A percentile compares a stretch with the other conserved stretches of the same genome.
These are phyloP conservation scores for Emydocephalus ijimae DNA, from an alignment of 2,113 vertebrate genomes.

Conservation along the genomic window DNA sequence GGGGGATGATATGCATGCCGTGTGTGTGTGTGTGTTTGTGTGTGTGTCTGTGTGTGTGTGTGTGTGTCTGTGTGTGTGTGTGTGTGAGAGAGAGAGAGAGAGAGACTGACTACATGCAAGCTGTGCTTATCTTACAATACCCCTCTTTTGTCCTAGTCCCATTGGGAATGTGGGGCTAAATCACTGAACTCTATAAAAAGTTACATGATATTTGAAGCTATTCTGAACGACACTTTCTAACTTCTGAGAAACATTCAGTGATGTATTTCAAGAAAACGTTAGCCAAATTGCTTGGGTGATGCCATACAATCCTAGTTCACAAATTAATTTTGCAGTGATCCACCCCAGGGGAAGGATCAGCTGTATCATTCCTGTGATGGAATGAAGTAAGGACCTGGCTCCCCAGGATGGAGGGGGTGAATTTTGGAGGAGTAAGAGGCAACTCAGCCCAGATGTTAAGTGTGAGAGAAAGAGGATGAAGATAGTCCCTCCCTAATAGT, in stretches of 20 bases:
- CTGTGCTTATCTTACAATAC: neutral
- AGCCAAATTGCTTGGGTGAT: neutral
- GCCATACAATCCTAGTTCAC: neutral
- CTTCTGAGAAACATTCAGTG: neutral
- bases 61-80: neutral
- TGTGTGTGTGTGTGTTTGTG: slow-evolving; percentile 2
- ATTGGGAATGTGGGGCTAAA: neutral
- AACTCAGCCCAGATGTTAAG: too few relatives aligned
- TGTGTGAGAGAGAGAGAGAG: neutral
- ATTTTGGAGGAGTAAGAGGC: too few relatives aligned
- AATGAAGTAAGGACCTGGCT: neutral
- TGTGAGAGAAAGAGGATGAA: too few relatives aligned
- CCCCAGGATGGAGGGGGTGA: neutral
- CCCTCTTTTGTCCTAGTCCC: neutral
- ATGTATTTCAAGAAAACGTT: neutral
- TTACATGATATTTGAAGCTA: neutral
- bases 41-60: slow-evolving; percentile 48
- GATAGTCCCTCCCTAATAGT: neutral
- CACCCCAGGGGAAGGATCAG: neutral
- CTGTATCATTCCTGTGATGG: neutral
- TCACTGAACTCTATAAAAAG: neutral
- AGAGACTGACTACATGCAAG: neutral
- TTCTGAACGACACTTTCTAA: neutral
- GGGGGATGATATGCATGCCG: neutral
- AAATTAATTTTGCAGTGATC: neutral